Evolutionary conservation across 1,140 invertebrate genomes (phyloP).

Genomic region (Ctenoplectra terminalis): DNA sequence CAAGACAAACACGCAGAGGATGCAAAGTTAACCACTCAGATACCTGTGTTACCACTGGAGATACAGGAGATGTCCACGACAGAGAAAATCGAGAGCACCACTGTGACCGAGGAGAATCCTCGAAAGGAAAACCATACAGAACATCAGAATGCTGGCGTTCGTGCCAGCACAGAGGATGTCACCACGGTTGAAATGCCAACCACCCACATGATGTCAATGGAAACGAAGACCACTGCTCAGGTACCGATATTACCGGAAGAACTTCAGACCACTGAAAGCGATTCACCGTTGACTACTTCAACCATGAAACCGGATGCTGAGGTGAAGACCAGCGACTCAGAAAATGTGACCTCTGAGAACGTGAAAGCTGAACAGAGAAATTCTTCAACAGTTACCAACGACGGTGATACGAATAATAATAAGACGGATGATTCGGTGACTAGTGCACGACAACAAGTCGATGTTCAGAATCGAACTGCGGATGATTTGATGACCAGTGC

Average conservation of each 20-base stretch:
- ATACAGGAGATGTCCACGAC: constrained; percentile 78
- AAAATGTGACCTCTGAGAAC: not conserved
- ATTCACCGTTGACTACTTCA: constrained; percentile 44
- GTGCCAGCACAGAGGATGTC: constrained; percentile 38
- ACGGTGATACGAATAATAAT: constrained; percentile 7
- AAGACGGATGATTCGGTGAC: not conserved
- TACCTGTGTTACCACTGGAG: constrained; percentile 78
- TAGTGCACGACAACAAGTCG: not conserved
- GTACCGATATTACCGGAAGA: constrained; percentile 80
- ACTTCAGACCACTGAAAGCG: constrained; percentile 73
- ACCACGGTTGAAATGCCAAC: constrained; percentile 57
- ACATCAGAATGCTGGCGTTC: not conserved
- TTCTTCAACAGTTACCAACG: not conserved
- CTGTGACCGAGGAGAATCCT: constrained; percentile 29
- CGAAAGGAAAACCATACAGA: constrained; percentile 52
- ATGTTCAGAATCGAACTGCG: not conserved
- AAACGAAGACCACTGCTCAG: constrained; percentile 78
- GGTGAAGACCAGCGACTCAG: not conserved
- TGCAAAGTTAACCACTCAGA: constrained; percentile 75
- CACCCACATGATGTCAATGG: constrained; percentile 65
- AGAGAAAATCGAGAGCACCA: constrained; percentile 62
- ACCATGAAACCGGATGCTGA: constrained; percentile 10
- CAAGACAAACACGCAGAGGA: constrained; percentile 72
- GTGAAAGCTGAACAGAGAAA: not conserved
- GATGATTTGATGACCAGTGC: not conserved